These are phyloP conservation scores for Bombylius major DNA, from an alignment of 2,888 invertebrate genomes.

Conservation along the genomic window DNA sequence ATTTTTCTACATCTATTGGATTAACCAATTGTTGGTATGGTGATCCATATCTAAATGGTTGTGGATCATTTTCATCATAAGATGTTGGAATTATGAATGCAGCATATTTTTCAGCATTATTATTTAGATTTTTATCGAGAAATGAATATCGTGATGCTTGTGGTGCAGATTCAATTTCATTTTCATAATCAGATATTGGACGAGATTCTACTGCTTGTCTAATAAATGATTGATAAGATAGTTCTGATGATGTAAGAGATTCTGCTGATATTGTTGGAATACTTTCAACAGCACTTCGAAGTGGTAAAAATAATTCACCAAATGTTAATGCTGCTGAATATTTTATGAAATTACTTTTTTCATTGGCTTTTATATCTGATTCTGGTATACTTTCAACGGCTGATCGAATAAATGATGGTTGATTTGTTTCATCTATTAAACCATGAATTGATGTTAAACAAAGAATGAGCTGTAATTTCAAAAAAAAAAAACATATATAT, in stretches of 20 bases:
- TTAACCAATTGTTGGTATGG: constrained; percentile 31
- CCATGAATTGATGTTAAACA: constrained; percentile 6
- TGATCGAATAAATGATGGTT: constrained; percentile 28
- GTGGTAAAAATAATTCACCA: constrained; percentile 41
- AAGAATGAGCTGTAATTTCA: constrained; percentile 6
- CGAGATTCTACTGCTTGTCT: constrained; percentile 30
- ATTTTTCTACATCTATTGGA: not conserved
- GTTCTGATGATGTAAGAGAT: constrained; percentile 12
- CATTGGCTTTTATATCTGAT: not conserved
- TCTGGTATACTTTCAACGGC: constrained; percentile 32
- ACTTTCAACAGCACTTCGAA: constrained; percentile 66
- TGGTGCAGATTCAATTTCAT: not conserved
- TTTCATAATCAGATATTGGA: not conserved
- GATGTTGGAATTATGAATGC: constrained; percentile 24
- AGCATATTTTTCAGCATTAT: constrained; percentile 23
- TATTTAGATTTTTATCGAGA: constrained; percentile 4
- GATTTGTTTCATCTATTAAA: constrained; percentile 7
- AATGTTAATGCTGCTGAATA: constrained; percentile 25
- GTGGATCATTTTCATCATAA: constrained; percentile 21
- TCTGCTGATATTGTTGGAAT: constrained; percentile 38
- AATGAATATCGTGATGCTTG: constrained; percentile 1
- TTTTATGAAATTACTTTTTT: constrained; percentile 2
- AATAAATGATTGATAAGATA: constrained; percentile 22
- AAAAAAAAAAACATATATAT: not conserved
- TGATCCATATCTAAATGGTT: constrained; percentile 32